Evolutionary conservation across 2,888 invertebrate species (phyloP).

Genomic region (Silvanus unidentatus): DNA sequence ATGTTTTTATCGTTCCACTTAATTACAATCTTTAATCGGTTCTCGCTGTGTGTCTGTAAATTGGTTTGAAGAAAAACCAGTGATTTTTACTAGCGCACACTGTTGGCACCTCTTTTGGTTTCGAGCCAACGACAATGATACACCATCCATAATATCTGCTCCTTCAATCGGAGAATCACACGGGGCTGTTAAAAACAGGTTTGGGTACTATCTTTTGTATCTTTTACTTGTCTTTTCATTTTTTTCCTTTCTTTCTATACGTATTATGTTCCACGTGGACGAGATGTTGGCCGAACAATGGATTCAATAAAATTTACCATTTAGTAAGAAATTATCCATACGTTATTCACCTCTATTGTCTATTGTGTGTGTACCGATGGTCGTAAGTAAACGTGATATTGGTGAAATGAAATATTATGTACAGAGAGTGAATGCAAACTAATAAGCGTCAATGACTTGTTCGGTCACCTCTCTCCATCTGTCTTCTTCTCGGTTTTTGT

Average conservation of each 20-base stretch:
- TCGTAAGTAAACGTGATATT: too few relatives aligned
- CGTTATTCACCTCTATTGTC: neutral
- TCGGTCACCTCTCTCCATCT: too few relatives aligned
- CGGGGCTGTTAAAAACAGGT: constrained; percentile 6
- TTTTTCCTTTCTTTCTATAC: too few relatives aligned
- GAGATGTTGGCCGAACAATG: constrained; percentile 15
- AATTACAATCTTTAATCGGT: too few relatives aligned
- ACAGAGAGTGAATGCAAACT: too few relatives aligned
- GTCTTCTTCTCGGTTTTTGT: too few relatives aligned
- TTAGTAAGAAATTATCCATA: constrained; percentile 14
- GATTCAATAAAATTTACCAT: constrained; percentile 16
- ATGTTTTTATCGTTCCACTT: neutral
- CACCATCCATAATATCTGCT: constrained; percentile 1
- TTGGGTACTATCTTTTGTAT: constrained; percentile 5
- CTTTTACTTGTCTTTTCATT: constrained; percentile 9
- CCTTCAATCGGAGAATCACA: constrained; percentile 2
- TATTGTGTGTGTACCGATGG: neutral
- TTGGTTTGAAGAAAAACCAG: neutral
- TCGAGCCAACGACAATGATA: constrained; percentile 1
- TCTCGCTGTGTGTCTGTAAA: too few relatives aligned
- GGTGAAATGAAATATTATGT: too few relatives aligned
- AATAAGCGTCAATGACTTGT: too few relatives aligned
- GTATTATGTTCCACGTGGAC: constrained; percentile 16
- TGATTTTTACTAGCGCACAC: neutral
- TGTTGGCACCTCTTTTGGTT: neutral